These are phyloP conservation scores for Arctia plantaginis DNA, from an alignment of 2,888 invertebrate genomes.

Conservation along the genomic window DNA sequence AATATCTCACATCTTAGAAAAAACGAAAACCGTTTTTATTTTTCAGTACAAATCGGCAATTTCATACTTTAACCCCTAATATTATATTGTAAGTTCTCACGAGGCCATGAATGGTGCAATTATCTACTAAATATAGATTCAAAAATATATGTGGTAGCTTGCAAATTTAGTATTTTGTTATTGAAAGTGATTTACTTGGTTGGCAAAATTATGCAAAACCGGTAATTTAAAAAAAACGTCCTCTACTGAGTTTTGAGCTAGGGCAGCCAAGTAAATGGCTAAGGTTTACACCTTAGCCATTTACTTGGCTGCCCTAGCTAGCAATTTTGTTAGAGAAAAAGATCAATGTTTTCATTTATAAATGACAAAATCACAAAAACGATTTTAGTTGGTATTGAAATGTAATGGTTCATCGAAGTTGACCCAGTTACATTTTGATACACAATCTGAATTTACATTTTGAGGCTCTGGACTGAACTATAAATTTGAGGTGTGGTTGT, in stretches of 20 bases:
- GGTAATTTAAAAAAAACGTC: background rate
- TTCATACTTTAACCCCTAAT: too few relatives aligned
- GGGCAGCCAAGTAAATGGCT: background rate
- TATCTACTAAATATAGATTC: too few relatives aligned
- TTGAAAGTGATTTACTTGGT: too few relatives aligned
- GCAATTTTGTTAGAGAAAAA: background rate
- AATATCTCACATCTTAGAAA: too few relatives aligned
- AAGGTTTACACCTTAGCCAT: too few relatives aligned
- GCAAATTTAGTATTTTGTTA: too few relatives aligned
- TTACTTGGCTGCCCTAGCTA: too few relatives aligned
- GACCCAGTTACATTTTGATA: constrained; percentile 19
- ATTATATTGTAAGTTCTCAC: too few relatives aligned
- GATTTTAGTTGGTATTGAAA: constrained; percentile 16
- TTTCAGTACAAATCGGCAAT: too few relatives aligned
- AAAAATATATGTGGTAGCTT: too few relatives aligned
- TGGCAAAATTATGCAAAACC: background rate
- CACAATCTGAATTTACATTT: constrained; percentile 32
- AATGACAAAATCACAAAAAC: constrained; percentile 17
- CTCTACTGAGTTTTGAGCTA: background rate
- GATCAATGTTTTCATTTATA: constrained; percentile 1
- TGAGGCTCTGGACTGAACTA: background rate
- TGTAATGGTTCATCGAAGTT: constrained; percentile 21
- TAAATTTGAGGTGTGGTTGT: background rate
- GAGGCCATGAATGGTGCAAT: too few relatives aligned
- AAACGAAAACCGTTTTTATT: too few relatives aligned